A percentile compares a stretch with the other conserved stretches of the same genome.
These are phyloP conservation scores for Agrochola macilenta DNA, from an alignment of 2,888 invertebrate species.

Conservation along the genomic window DNA sequence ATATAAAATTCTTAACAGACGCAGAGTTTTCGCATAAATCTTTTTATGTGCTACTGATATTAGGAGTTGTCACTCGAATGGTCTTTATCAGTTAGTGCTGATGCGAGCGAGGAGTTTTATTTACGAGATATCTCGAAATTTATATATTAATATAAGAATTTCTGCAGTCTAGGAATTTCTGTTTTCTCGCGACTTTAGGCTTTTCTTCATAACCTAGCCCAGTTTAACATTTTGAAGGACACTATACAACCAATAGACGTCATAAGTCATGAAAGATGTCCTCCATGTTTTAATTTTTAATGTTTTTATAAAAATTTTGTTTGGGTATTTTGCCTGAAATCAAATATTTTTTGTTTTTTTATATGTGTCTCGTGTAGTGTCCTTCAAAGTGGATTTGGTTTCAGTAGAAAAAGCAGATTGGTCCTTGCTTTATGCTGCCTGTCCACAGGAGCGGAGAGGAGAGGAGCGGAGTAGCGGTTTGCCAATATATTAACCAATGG, in stretches of 20 bases:
- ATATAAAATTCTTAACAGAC: slow-evolving; percentile 73
- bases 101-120: slow-evolving; percentile 8
- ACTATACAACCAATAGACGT: no score
- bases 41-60: slow-evolving; percentile 64
- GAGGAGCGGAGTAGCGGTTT: no score
- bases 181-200: background rate
- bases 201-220: background rate
- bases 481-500: no score
- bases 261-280: no score
- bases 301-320: no score
- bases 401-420: background rate
- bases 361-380: no score
- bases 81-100: slow-evolving; percentile 40
- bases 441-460: no score
- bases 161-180: background rate
- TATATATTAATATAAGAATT: background rate
- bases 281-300: no score
- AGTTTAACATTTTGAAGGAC: background rate
- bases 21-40: slow-evolving; percentile 69
- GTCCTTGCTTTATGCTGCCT: no score
- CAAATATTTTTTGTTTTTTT: no score
- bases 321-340: no score
- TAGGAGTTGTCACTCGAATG: slow-evolving; percentile 59
- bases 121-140: background rate
- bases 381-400: no score